Base-by-base conservation (phyloP, 1,140 invertebrate species). In the Drosophila punjabiensis region DNA sequence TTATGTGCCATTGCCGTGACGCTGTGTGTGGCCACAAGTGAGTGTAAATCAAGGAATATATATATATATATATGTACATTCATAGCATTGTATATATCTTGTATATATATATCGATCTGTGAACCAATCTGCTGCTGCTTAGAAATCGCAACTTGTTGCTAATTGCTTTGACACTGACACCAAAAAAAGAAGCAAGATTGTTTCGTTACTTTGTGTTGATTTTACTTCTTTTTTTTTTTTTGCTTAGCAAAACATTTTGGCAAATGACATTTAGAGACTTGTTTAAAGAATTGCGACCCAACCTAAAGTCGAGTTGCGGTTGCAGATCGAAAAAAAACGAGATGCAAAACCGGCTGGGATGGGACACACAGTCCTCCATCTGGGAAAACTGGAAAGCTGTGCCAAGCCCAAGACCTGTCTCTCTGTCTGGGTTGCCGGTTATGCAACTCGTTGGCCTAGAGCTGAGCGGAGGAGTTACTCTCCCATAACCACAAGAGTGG, bases 1-100 rank as follows among this genome's bases (percentile, higher is more conserved):
- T 84, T 89, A 66, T 76, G 86, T 83, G 83, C 81, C 85, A 80
- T 90, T 78, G 84, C 88, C 63, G 90, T 88, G 52, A 84, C 82
- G 62, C 70, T 93, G 18, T 83, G 79, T 85, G 68, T 92, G 62
- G 85, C 80, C 41, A 87, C 92, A 89, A 92, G 92, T 93, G 92
- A 93, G 92, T 93, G 84, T 58, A 50, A 68, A 70, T 58, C 55
- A 39, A 30, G 30, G n/a, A 60, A 58, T 61, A 76, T 24, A 24
- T 24, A 3, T 20, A 41, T 18, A 37, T 16, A 58, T 61, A 76
- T 24, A 24, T 24, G 24, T 20, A 41, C 24, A 37, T 16, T 9
- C n/a, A n/a, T 7, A 41, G 3, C 2, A 1, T 2, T 24, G 24
- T 56, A 53, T 28, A 35, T 56, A 53, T 55, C 33, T 69, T 24